phyloP scores from a whole-genome alignment of 1,140 invertebrate species.

The Linepithema humile region DNA sequence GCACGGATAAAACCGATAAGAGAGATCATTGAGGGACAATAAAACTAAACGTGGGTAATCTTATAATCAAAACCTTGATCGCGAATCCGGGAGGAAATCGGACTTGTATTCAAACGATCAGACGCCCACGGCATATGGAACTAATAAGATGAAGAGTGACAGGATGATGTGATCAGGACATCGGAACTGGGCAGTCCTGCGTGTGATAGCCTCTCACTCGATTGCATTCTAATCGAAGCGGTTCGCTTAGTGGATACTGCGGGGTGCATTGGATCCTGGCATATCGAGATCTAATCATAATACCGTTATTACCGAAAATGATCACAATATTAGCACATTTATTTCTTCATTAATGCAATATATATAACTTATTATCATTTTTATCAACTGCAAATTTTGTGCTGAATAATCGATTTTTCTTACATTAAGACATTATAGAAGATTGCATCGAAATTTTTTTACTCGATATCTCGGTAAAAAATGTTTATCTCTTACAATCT shows the following conservation, averaged over 20 bases:
- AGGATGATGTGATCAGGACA: constrained; percentile 53
- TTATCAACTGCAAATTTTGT: not conserved
- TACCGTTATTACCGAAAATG: not conserved
- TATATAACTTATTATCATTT: not conserved
- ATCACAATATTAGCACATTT: not conserved
- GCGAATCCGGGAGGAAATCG: constrained; percentile 38
- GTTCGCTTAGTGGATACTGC: constrained; percentile 2
- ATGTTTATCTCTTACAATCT: no score
- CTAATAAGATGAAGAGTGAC: constrained; percentile 57
- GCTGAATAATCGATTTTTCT: not conserved
- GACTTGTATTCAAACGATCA: not conserved
- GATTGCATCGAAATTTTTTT: no score
- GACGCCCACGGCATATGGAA: constrained; percentile 15
- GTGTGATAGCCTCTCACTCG: constrained; percentile 72
- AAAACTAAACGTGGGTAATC: constrained; percentile 36
- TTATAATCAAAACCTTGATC: not conserved
- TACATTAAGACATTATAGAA: no score
- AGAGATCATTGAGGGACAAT: constrained; percentile 29
- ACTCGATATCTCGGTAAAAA: no score
- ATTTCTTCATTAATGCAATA: not conserved
- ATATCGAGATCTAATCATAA: not conserved
- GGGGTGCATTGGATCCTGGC: not conserved
- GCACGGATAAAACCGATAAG: not conserved
- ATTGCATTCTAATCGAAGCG: constrained; percentile 72
- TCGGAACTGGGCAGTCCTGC: constrained; percentile 63